These are phyloP conservation scores for Criorhina ranunculi DNA, from an alignment of 2,888 invertebrate species.

Conservation along the genomic window DNA sequence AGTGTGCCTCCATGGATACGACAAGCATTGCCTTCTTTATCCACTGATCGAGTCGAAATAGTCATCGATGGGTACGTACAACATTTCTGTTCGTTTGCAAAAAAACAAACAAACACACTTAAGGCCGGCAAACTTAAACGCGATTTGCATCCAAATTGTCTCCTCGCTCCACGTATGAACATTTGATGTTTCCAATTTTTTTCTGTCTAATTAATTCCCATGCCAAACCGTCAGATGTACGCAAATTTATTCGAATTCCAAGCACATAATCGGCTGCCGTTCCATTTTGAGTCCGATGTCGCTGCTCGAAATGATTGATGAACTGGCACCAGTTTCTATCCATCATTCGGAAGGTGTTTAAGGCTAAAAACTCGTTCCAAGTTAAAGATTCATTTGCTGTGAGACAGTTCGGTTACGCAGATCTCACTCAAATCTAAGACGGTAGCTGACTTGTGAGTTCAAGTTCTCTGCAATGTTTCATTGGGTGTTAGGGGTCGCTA, in stretches of 20 bases:
- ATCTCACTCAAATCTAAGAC: too few species aligned
- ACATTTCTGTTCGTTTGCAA: neutral
- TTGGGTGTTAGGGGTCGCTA: too few species aligned
- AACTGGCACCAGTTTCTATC: slow-evolving; percentile 5
- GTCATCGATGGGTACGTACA: neutral
- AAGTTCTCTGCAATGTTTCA: too few species aligned
- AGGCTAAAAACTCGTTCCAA: slow-evolving; percentile 6
- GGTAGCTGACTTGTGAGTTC: too few species aligned
- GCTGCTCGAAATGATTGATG: slow-evolving; percentile 8
- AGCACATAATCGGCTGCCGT: slow-evolving; percentile 23
- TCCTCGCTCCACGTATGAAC: slow-evolving; percentile 7
- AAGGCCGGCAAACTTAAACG: slow-evolving; percentile 7
- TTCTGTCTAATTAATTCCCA: slow-evolving; percentile 23
- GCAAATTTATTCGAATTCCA: slow-evolving; percentile 42
- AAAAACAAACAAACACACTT: neutral
- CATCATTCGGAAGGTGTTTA: neutral
- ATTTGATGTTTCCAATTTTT: slow-evolving; percentile 2
- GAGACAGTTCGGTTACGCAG: neutral
- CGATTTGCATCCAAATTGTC: slow-evolving; percentile 18
- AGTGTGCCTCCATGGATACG: neutral
- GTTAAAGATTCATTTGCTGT: neutral
- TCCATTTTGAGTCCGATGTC: neutral
- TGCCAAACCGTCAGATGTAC: slow-evolving; percentile 31
- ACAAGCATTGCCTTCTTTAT: neutral
- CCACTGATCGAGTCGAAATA: neutral